phyloP scores from a whole-genome alignment of 1,140 invertebrate species.

The Cyrtorhinus lividipennis region DNA sequence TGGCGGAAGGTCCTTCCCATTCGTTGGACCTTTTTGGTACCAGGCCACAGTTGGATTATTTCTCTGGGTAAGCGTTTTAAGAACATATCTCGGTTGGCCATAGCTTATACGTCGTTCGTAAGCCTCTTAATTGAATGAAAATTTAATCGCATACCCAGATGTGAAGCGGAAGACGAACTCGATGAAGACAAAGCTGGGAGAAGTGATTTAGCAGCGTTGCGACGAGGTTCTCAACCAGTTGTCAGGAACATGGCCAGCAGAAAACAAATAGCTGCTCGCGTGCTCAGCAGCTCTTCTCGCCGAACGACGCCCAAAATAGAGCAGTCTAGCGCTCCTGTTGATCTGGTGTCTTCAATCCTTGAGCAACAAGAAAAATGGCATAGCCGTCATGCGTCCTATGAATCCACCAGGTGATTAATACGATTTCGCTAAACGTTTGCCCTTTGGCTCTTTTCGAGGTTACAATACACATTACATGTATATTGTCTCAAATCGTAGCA shows the following conservation, averaged over 20 bases:
- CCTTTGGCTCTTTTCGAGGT: too few relatives aligned
- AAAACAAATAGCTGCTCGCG: conserved; percentile 16
- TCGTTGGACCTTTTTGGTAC: conserved; percentile 17
- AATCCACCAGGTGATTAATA: conserved; percentile 13
- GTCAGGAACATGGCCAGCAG: conserved; percentile 10
- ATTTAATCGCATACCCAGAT: too few relatives aligned
- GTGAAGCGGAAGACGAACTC: conserved; percentile 18
- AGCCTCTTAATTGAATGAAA: neutral
- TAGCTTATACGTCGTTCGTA: neutral
- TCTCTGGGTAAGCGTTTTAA: conserved; percentile 17
- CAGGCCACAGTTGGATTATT: conserved; percentile 18
- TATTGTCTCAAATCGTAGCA: too few relatives aligned
- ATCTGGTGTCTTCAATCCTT: conserved; percentile 22
- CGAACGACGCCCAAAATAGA: conserved; percentile 9
- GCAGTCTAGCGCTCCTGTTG: conserved; percentile 4
- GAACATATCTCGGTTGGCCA: neutral
- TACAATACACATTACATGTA: too few relatives aligned
- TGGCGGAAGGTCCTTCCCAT: neutral
- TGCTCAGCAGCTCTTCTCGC: neutral
- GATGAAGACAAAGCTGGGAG: conserved; percentile 7
- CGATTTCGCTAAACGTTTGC: too few relatives aligned
- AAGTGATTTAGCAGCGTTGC: neutral
- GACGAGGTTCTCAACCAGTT: neutral
- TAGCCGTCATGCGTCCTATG: conserved; percentile 5
- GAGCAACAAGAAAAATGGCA: conserved; percentile 27